phyloP scores from a whole-genome alignment of 2,888 invertebrate genomes.

The Eremobia ochroleuca region DNA sequence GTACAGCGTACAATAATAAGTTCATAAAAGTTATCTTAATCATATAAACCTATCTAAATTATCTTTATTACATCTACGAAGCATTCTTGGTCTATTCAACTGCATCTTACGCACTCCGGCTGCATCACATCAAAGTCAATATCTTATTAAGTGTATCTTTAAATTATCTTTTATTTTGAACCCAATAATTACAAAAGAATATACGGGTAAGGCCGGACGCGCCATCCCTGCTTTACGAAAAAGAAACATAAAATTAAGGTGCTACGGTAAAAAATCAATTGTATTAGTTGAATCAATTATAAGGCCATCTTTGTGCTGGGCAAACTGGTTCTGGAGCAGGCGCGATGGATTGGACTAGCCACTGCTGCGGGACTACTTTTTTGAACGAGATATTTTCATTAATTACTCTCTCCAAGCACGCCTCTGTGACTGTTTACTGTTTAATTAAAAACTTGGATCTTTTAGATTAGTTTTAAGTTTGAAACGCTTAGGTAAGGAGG shows the following conservation, averaged over 20 bases:
- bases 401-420: constrained; percentile 58
- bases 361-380: constrained; percentile 66
- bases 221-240: constrained; percentile 64
- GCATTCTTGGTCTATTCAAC: constrained; percentile 15
- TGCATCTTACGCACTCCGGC: constrained; percentile 14
- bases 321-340: constrained; percentile 75
- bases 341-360: constrained; percentile 67
- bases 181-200: constrained; percentile 82
- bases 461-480: constrained; percentile 26
- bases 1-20: constrained; percentile 47
- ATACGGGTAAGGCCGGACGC: constrained; percentile 68
- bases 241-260: constrained; percentile 71
- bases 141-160: constrained; percentile 75
- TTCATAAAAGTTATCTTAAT: constrained; percentile 53
- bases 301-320: constrained; percentile 72
- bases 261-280: constrained; percentile 78
- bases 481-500: constrained; percentile 7
- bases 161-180: constrained; percentile 81
- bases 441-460: constrained; percentile 67
- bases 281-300: constrained; percentile 81
- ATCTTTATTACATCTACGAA: constrained; percentile 52
- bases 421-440: constrained; percentile 46
- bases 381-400: constrained; percentile 64
- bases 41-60: constrained; percentile 38
- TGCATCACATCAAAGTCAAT: constrained; percentile 65